Evolutionary conservation across 1,140 invertebrate species (phyloP).

Genomic region (Drosophila pandora): DNA sequence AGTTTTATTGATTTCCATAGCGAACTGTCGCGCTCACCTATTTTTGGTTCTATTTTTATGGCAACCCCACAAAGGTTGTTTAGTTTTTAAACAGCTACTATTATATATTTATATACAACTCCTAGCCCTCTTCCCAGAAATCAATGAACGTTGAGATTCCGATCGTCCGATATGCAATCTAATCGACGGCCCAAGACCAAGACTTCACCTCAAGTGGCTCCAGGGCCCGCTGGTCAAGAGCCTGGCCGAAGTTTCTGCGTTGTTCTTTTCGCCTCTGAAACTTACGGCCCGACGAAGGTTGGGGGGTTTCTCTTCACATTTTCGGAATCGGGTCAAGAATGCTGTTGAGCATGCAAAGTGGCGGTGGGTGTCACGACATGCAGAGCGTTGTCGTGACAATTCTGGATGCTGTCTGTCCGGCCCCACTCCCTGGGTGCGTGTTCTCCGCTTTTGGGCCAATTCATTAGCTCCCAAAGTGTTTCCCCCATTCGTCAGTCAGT

Average conservation of each 20-base stretch:
- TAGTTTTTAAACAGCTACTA: too few species aligned
- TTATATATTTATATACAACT: conserved; percentile 1
- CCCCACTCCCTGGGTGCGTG: conserved; percentile 19
- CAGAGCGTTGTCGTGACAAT: conserved; percentile 41
- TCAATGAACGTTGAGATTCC: conserved; percentile 2
- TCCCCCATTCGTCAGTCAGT: conserved; percentile 5
- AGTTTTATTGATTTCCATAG: conserved; percentile 33
- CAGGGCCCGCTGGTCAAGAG: conserved; percentile 28
- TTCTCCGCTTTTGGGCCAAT: conserved; percentile 41
- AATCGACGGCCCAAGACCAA: conserved; percentile 10
- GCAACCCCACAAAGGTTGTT: background rate
- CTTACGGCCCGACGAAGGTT: background rate
- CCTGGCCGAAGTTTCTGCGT: conserved; percentile 22
- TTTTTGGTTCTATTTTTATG: conserved; percentile 28
- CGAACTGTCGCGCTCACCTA: conserved; percentile 11
- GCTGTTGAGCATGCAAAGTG: conserved; percentile 55
- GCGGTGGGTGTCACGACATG: too few species aligned
- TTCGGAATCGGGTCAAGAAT: conserved; percentile 68
- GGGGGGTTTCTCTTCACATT: conserved; percentile 8
- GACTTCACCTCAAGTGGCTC: conserved; percentile 19
- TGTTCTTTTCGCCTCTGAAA: conserved; percentile 2
- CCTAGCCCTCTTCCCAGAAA: conserved; percentile 2
- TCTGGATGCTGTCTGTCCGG: conserved; percentile 52
- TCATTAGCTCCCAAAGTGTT: conserved; percentile 58
- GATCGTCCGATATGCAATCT: conserved; percentile 33